Evolutionary conservation across 2,797 vertebrate species (phyloP), one percentile per base, ranked within the genome.

Genomic region (Xenentodon cancila): DNA sequence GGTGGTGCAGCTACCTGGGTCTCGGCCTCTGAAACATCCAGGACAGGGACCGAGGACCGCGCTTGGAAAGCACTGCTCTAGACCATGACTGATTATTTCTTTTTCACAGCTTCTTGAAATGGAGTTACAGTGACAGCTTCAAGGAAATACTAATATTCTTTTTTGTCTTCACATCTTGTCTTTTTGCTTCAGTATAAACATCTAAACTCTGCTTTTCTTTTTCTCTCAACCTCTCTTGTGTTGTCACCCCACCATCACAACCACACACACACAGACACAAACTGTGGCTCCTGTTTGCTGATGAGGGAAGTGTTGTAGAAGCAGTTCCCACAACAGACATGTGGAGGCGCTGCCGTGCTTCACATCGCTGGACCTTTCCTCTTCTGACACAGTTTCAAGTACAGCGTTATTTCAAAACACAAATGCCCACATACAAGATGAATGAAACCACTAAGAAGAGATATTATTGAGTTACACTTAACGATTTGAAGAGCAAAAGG

Each of bases 311-410:
- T 32, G 32, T 9, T 12, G 13, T 7, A 5, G 6, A 0, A 76
- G 73, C 47, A 56, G 72, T 79, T 67, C 50, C 15, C 1, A 21
- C 3, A 1, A 7, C 6, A 16, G 53, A 53, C 84, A 84, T 80
- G 59, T 81, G 82, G 77, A 20, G 64, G 53, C 51, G 71, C 75
- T 87, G 73, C 68, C 57, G 71, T 67, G 50, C 84, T 82, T 79
- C 53, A 47, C 13, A 82, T 47, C 47, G 32, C 5, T 56, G 4
- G 7, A 47, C 17, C 6, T 19, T 53, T 46, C 13, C 37, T 22
- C 1, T 50, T 43, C 13, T 16, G 32, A 54, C 5, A 32, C 15
- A 34, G 2, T 57, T 47, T 45, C 21, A 59, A 64, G 12, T 50
- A 25, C 20, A 47, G n/a, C 5, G 48, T 12, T 18, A 20, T 6